Conservation (phyloP, 35 echinoderm and acorn worm species). For the Ptychodera flava region DNA sequence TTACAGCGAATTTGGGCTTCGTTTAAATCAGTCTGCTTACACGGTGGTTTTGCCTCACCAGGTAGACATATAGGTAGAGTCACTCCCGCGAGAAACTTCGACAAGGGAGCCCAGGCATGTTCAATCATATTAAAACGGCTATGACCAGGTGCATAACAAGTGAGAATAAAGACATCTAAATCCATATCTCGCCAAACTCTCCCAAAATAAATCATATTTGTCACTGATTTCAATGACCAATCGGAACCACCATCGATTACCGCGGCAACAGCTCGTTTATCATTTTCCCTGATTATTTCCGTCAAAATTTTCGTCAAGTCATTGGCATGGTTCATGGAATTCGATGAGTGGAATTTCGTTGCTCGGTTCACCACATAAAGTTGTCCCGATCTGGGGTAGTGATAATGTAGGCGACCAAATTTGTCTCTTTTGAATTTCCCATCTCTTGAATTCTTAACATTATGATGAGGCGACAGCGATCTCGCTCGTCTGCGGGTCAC, state of each 20-base stretch:
- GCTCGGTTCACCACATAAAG: constrained; percentile 15
- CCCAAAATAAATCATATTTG: constrained; percentile 15
- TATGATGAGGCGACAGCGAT: not conserved
- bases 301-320: not conserved
- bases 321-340: constrained; percentile 10
- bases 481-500: not conserved
- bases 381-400: not conserved
- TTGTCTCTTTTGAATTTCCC: not conserved
- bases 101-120: too few species aligned
- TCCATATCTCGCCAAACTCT: constrained; percentile 14
- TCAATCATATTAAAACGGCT: too few species aligned
- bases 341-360: not conserved
- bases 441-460: not conserved
- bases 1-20: too few species aligned
- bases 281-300: not conserved
- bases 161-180: constrained; percentile 10
- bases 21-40: too few species aligned
- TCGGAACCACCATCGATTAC: constrained; percentile 28
- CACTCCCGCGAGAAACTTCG: too few species aligned
- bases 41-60: too few species aligned
- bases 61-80: too few species aligned
- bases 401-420: constrained; percentile 18
- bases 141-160: too few species aligned
- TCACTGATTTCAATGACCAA: constrained; percentile 25
- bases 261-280: not conserved